Percentiles rank a stretch among this genome's conserved stretches.
phyloP scores from a whole-genome alignment of 2,888 invertebrate species.

The Pristionchus japonicus region DNA sequence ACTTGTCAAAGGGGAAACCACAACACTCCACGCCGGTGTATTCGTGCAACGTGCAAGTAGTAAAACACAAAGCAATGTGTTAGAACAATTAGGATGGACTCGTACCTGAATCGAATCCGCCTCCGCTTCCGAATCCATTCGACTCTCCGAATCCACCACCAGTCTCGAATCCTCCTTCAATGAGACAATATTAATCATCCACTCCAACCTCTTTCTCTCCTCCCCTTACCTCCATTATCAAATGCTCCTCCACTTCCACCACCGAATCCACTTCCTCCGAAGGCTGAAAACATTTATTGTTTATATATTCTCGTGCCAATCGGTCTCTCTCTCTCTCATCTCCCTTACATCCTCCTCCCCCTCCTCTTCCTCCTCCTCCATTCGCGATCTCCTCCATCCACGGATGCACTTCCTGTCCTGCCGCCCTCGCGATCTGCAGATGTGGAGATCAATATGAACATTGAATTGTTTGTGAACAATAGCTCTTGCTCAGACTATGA shows the following conservation, averaged over 20 bases:
- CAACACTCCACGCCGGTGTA: not conserved
- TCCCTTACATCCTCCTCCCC: not conserved
- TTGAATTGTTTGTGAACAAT: not conserved
- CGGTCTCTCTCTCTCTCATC: no score
- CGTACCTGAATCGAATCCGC: not conserved
- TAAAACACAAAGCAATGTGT: not conserved
- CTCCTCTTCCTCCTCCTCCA: not conserved
- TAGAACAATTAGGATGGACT: no score
- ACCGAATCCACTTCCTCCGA: slow-evolving; percentile 2
- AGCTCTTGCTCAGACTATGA: no score
- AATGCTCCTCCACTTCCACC: not conserved
- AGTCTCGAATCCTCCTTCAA: not conserved
- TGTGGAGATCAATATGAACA: not conserved
- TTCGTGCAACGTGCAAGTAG: not conserved
- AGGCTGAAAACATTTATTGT: not conserved
- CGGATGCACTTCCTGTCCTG: not conserved
- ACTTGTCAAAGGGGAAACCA: not conserved
- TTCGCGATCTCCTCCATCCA: slow-evolving; percentile 10
- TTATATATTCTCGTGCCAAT: no score
- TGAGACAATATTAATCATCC: no score
- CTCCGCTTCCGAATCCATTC: not conserved
- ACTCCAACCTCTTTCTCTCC: no score
- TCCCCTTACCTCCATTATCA: not conserved
- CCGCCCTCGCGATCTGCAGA: not conserved
- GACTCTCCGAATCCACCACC: not conserved